Evolutionary conservation across 2,797 vertebrate species (phyloP).

Genomic region (Gila robusta): DNA sequence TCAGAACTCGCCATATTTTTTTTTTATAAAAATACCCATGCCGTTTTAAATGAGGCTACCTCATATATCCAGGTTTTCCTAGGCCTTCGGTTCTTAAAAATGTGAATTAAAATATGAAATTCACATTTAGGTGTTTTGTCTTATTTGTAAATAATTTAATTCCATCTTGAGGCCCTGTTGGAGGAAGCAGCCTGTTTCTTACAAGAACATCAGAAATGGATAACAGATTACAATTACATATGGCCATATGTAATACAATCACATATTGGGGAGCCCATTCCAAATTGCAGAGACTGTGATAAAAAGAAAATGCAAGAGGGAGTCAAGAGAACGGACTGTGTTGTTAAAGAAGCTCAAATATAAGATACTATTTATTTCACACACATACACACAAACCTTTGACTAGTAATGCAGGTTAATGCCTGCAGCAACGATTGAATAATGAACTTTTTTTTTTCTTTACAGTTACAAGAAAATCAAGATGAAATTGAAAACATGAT

Average conservation of each 20-base stretch:
- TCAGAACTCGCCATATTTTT: too few species aligned
- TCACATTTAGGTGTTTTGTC: neutral
- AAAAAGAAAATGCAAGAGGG: neutral
- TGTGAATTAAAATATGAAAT: neutral
- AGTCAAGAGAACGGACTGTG: neutral
- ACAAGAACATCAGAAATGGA: neutral
- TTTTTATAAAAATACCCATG: too few species aligned
- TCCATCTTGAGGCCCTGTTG: neutral
- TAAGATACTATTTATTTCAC: neutral
- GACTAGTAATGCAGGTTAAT: neutral
- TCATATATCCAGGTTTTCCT: neutral
- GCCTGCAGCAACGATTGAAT: neutral
- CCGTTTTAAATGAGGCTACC: neutral
- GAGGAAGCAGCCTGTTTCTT: neutral
- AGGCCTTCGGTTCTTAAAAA: neutral
- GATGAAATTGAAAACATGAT: constrained; percentile 99
- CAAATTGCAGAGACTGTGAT: neutral
- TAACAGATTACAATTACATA: neutral
- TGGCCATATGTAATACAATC: neutral
- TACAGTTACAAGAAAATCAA: constrained; percentile 99
- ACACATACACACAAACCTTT: neutral
- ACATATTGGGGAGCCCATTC: neutral
- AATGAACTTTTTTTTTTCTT: constrained; percentile 56
- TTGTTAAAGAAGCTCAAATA: neutral
- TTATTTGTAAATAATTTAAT: neutral